phyloP scores from a whole-genome alignment of 2,888 invertebrate species.

The Orthosia gracilis region DNA sequence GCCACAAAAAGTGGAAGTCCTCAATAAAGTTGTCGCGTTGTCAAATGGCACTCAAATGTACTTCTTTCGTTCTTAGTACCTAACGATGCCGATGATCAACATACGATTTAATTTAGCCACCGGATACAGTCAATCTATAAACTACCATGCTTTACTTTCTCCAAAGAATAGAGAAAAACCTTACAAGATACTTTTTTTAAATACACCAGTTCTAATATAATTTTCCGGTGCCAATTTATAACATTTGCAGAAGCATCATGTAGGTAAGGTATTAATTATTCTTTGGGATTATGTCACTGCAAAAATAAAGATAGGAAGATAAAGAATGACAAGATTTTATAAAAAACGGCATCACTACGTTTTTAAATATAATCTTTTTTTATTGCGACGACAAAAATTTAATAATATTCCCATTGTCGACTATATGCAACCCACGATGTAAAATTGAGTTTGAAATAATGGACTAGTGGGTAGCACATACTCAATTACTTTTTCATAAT shows the following conservation, averaged over 20 bases:
- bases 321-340: conserved; percentile 6
- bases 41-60: conserved; percentile 86
- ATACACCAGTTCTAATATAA: not conserved
- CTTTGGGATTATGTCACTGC: conserved; percentile 49
- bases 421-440: conserved; percentile 58
- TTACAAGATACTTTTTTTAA: not conserved
- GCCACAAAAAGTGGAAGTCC: conserved; percentile 58
- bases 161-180: conserved; percentile 5
- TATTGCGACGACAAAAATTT: conserved; percentile 18
- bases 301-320: not conserved
- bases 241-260: conserved; percentile 28
- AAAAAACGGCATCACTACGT: conserved; percentile 29
- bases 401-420: conserved; percentile 43
- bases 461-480: conserved; percentile 66
- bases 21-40: conserved; percentile 71
- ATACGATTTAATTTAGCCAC: conserved; percentile 39
- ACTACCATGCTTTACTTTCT: conserved; percentile 9
- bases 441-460: conserved; percentile 56
- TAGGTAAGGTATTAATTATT: conserved; percentile 27
- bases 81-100: conserved; percentile 50
- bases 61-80: conserved; percentile 72
- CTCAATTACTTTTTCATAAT: conserved; percentile 55
- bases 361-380: conserved; percentile 30
- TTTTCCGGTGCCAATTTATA: conserved; percentile 10
- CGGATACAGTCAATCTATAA: conserved; percentile 27